Evolutionary conservation across 92 coral and sea anemone species (phyloP).

Genomic region (Plumapathes pennacea): DNA sequence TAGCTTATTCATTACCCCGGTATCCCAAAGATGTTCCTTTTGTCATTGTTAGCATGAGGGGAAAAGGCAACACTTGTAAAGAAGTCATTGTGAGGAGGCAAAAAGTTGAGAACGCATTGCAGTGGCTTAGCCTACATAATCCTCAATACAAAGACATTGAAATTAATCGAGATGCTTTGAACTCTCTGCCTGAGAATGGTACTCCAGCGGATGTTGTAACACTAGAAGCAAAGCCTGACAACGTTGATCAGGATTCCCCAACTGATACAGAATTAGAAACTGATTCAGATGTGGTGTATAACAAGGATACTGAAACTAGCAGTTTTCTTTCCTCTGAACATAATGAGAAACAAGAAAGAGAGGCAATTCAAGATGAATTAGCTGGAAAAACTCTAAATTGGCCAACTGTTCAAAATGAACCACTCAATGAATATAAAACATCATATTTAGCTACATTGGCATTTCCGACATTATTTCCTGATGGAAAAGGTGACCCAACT

Average conservation of each 20-base stretch:
- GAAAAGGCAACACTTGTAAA: constrained; percentile 33
- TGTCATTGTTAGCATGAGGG: constrained; percentile 32
- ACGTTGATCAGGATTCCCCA: background rate
- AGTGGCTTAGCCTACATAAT: constrained; percentile 24
- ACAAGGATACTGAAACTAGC: constrained; percentile 27
- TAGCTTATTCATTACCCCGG: constrained; percentile 32
- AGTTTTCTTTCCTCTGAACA: constrained; percentile 18
- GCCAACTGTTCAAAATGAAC: constrained; percentile 37
- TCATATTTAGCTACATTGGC: constrained; percentile 42
- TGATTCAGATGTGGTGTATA: constrained; percentile 29
- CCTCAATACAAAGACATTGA: constrained; percentile 11
- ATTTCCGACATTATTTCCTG: constrained; percentile 44
- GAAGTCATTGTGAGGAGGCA: constrained; percentile 41
- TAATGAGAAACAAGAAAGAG: constrained; percentile 22
- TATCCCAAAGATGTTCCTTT: constrained; percentile 36
- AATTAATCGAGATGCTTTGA: constrained; percentile 12
- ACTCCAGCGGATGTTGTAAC: constrained; percentile 7
- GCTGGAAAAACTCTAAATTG: constrained; percentile 16
- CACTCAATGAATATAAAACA: constrained; percentile 46
- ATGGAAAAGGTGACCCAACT: constrained; percentile 51
- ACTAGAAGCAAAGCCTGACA: constrained; percentile 9
- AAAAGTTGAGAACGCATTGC: constrained; percentile 17
- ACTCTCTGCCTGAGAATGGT: constrained; percentile 27
- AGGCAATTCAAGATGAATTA: constrained; percentile 6
- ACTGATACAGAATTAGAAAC: constrained; percentile 6